These are phyloP conservation scores for Mythimna impura DNA, from an alignment of 2,888 invertebrate species.

Conservation along the genomic window DNA sequence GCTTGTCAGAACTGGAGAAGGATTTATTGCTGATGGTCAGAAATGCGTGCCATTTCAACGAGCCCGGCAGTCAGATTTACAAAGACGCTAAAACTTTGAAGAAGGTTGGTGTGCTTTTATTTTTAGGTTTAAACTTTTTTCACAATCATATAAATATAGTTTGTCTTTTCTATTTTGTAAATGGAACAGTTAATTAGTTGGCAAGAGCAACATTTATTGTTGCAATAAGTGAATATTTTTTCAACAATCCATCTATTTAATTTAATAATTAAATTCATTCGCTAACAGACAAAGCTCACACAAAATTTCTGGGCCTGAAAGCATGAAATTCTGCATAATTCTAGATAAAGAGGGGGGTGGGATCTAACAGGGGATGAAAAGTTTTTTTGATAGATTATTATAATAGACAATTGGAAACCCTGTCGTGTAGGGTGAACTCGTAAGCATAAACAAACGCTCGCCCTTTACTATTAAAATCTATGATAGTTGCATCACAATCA, in stretches of 20 bases:
- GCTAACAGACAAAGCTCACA: not conserved
- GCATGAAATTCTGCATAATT: not conserved
- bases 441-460: no score
- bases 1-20: constrained; percentile 95
- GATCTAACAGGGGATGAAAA: no score
- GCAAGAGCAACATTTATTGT: not conserved
- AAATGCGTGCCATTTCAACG: constrained; percentile 99
- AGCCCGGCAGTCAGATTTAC: constrained; percentile 98
- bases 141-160: not conserved
- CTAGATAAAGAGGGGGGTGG: no score
- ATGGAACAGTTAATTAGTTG: not conserved
- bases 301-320: not conserved
- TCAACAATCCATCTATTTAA: not conserved
- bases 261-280: not conserved
- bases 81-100: constrained; percentile 97
- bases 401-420: no score
- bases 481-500: not conserved
- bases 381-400: no score
- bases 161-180: no score
- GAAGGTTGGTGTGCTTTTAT: constrained; percentile 89
- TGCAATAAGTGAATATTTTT: not conserved
- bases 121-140: not conserved
- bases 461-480: no score
- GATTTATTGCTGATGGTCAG: constrained; percentile 97
- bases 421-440: no score